These are phyloP conservation scores for Bicyclus anynana DNA, from an alignment of 1,140 invertebrate genomes.

Conservation along the genomic window DNA sequence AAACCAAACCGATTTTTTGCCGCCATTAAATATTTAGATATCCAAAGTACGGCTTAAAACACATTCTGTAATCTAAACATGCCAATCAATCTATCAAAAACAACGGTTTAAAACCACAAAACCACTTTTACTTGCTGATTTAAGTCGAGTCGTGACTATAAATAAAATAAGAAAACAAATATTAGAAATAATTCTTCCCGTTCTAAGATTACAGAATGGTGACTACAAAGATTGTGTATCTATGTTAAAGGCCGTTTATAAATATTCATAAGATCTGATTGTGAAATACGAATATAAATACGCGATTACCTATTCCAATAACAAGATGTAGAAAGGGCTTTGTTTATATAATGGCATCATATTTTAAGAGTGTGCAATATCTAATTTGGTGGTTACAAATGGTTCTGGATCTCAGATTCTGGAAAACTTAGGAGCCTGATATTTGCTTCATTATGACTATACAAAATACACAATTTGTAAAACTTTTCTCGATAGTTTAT, in stretches of 20 bases:
- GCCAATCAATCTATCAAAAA: conserved; percentile 1
- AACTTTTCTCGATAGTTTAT: too few relatives aligned
- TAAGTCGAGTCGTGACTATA: conserved; percentile 6
- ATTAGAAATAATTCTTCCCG: conserved; percentile 16
- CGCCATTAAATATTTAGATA: background rate
- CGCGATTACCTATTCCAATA: conserved; percentile 5
- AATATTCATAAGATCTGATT: conserved; percentile 34
- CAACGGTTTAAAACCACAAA: background rate
- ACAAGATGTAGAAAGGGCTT: conserved; percentile 1
- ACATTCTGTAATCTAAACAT: background rate
- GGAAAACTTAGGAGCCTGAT: too few relatives aligned
- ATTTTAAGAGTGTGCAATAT: too few relatives aligned
- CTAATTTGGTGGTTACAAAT: too few relatives aligned
- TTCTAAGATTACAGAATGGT: conserved; percentile 17
- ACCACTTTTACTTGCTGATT: conserved; percentile 4
- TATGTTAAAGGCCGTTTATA: conserved; percentile 18
- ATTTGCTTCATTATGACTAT: too few relatives aligned
- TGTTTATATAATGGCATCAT: background rate
- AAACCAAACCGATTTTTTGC: background rate
- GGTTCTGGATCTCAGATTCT: too few relatives aligned
- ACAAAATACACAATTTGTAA: too few relatives aligned
- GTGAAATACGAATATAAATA: conserved; percentile 30
- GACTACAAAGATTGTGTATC: conserved; percentile 6
- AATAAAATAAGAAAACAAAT: conserved; percentile 19
- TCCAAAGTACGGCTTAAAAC: background rate